phyloP scores from a whole-genome alignment of 92 coral and sea anemone genomes.

The Meandrina meandrites region DNA sequence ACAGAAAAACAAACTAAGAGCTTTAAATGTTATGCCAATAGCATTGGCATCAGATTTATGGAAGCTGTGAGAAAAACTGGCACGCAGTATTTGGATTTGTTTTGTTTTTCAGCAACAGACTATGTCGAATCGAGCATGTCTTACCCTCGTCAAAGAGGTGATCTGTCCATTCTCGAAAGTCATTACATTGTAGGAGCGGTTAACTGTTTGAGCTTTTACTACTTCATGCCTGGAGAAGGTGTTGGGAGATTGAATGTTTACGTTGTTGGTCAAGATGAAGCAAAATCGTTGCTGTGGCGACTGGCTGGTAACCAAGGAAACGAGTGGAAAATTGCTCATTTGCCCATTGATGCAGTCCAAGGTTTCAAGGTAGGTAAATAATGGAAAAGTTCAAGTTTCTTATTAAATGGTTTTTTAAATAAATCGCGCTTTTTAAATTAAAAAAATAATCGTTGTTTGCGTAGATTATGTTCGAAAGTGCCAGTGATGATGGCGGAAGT shows the following conservation, averaged over 20 bases:
- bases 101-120: conserved; percentile 7
- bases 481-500: conserved; percentile 6
- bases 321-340: conserved; percentile 42
- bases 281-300: conserved; percentile 51
- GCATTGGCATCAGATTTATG: too few relatives aligned
- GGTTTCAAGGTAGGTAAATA: conserved; percentile 58
- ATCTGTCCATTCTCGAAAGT: conserved; percentile 42
- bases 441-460: neutral
- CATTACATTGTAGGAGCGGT: conserved; percentile 44
- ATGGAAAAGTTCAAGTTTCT: neutral
- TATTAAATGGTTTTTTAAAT: neutral
- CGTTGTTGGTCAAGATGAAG: conserved; percentile 20
- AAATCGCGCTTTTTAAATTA: neutral
- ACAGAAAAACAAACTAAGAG: too few relatives aligned
- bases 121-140: conserved; percentile 16
- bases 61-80: too few relatives aligned
- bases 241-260: conserved; percentile 58
- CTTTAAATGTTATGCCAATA: too few relatives aligned
- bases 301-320: conserved; percentile 59
- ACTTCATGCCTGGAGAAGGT: conserved; percentile 59
- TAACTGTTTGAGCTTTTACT: conserved; percentile 50
- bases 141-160: conserved; percentile 44
- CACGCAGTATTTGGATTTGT: too few relatives aligned
- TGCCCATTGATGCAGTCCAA: conserved; percentile 29
- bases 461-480: conserved; percentile 37